These are phyloP conservation scores for Allolobophora icterica DNA, from an alignment of 2,888 invertebrate genomes.

Conservation along the genomic window DNA sequence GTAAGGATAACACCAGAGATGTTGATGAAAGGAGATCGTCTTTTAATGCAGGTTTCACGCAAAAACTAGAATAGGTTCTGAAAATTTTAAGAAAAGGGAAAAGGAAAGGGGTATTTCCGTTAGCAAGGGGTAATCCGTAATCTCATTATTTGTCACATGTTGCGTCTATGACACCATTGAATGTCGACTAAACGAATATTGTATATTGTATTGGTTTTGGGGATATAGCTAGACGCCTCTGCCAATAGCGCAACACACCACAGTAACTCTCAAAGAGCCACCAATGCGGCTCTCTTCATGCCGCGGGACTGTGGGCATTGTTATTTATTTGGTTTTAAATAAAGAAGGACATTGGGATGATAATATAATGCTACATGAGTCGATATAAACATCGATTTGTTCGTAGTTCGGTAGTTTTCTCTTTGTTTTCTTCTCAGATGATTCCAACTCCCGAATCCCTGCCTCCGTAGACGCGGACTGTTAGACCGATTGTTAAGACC, in stretches of 20 bases:
- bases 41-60: too few relatives aligned
- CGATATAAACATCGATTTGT: background rate
- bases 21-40: too few relatives aligned
- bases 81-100: too few relatives aligned
- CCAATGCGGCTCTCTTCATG: background rate
- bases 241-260: background rate
- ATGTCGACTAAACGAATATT: too few relatives aligned
- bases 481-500: background rate
- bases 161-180: too few relatives aligned
- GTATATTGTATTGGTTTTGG: too few relatives aligned
- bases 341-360: background rate
- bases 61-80: too few relatives aligned
- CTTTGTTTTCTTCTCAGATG: background rate
- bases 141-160: too few relatives aligned
- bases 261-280: background rate
- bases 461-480: slow-evolving; percentile 3
- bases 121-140: too few relatives aligned
- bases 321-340: background rate
- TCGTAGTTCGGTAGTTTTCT: background rate
- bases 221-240: too few relatives aligned
- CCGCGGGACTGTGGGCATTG: background rate
- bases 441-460: background rate
- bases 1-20: too few relatives aligned
- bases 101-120: too few relatives aligned
- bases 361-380: background rate